phyloP scores from a whole-genome alignment of 2,888 invertebrate species.

The Apamea epomidion region DNA sequence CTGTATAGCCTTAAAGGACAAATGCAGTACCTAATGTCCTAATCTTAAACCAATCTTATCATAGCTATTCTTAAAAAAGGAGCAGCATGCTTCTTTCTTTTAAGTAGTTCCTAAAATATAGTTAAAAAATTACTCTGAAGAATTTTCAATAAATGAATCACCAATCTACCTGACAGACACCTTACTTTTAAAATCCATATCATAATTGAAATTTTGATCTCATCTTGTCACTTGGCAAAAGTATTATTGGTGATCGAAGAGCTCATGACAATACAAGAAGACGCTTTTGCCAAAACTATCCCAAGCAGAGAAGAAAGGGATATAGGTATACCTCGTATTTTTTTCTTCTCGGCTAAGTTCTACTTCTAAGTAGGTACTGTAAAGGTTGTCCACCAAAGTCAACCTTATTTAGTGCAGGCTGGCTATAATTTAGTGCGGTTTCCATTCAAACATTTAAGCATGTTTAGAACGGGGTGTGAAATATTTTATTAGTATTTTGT shows the following conservation, averaged over 20 bases:
- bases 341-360: too few species aligned
- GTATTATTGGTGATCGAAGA: neutral
- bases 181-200: neutral
- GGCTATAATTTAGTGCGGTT: too few species aligned
- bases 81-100: neutral
- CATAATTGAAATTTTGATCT: neutral
- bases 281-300: neutral
- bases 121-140: neutral
- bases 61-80: neutral
- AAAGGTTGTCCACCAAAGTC: too few species aligned
- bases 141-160: neutral
- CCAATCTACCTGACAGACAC: neutral
- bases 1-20: neutral
- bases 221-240: neutral
- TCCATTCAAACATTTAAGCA: too few species aligned
- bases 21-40: neutral
- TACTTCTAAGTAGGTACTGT: too few species aligned
- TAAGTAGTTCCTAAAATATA: neutral
- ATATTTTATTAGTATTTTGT: too few species aligned
- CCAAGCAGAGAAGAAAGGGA: neutral
- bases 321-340: neutral
- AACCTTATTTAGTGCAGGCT: too few species aligned
- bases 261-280: neutral
- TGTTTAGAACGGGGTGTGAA: too few species aligned
- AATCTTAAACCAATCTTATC: neutral